These are phyloP conservation scores for Fragum sueziense DNA, from an alignment of 2,888 invertebrate species.

Conservation along the genomic window DNA sequence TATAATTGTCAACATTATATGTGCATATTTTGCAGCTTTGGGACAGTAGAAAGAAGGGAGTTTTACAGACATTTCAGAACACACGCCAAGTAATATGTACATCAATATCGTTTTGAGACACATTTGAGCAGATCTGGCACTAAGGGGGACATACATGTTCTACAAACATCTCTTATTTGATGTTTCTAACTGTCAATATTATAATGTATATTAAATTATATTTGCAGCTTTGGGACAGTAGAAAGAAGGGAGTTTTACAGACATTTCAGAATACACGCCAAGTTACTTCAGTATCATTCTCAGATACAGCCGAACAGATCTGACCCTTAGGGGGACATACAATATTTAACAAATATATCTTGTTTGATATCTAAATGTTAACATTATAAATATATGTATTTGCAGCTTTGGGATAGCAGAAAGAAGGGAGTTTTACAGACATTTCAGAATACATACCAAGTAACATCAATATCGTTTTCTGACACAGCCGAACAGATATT, in stretches of 20 bases:
- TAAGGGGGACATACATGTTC: too few relatives aligned
- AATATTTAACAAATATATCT: too few relatives aligned
- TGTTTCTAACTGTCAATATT: too few relatives aligned
- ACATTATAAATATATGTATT: constrained; percentile 6
- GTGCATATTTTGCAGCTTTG: constrained; percentile 83
- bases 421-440: constrained; percentile 89
- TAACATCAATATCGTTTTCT: constrained; percentile 90
- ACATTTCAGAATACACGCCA: constrained; percentile 84
- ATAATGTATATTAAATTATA: too few relatives aligned
- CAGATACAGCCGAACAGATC: constrained; percentile 97
- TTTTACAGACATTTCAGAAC: constrained; percentile 85
- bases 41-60: constrained; percentile 95
- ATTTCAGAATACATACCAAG: constrained; percentile 84
- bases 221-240: constrained; percentile 89
- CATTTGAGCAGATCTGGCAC: constrained; percentile 97
- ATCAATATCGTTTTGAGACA: constrained; percentile 94
- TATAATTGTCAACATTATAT: too few relatives aligned
- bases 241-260: constrained; percentile 90
- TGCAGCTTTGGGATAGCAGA: constrained; percentile 90
- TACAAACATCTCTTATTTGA: too few relatives aligned
- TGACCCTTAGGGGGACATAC: too few relatives aligned
- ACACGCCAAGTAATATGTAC: constrained; percentile 83
- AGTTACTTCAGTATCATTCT: constrained; percentile 89
- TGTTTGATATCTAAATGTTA: too few relatives aligned
- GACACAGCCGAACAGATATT: constrained; percentile 98